Conservation (phyloP, 2,797 vertebrate species). For the Gallirallus australis region DNA sequence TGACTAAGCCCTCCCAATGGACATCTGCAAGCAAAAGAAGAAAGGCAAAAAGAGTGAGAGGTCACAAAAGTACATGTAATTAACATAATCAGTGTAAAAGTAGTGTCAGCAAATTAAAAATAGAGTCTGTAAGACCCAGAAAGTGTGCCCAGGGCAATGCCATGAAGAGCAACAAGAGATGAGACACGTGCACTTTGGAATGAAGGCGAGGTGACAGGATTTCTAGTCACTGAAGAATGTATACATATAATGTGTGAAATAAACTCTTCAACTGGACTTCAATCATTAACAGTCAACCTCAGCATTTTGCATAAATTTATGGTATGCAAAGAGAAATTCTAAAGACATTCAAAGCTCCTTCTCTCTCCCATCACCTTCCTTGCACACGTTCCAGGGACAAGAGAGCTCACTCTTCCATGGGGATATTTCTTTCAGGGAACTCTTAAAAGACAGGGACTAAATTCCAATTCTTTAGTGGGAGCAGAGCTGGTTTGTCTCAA, state of each 20-base stretch:
- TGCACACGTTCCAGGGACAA: not conserved
- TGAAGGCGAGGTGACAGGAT: not conserved
- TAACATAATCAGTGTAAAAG: constrained; percentile 66
- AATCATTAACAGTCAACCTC: not conserved
- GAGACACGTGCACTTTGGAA: not conserved
- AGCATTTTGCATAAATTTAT: not conserved
- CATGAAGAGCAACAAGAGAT: not conserved
- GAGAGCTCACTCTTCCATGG: not conserved
- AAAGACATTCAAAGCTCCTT: not conserved
- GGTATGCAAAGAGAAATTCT: not conserved
- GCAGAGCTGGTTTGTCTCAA: not conserved
- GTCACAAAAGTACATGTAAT: constrained; percentile 32
- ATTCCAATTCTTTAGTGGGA: not conserved
- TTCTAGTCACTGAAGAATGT: not conserved
- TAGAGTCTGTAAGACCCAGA: constrained; percentile 22
- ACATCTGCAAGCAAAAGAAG: constrained; percentile 48
- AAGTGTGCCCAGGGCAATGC: not conserved
- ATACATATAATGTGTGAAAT: not conserved
- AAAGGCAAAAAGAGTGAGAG: constrained; percentile 30
- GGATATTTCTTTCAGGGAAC: not conserved
- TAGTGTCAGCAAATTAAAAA: constrained; percentile 66
- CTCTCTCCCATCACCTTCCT: not conserved
- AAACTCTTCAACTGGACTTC: not conserved
- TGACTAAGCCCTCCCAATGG: constrained; percentile 40
- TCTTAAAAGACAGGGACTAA: not conserved